A percentile compares a stretch with the other conserved stretches of the same genome.
Evolutionary conservation across 1,140 invertebrate genomes (phyloP).

Genomic region (Caerostris extrusa): DNA sequence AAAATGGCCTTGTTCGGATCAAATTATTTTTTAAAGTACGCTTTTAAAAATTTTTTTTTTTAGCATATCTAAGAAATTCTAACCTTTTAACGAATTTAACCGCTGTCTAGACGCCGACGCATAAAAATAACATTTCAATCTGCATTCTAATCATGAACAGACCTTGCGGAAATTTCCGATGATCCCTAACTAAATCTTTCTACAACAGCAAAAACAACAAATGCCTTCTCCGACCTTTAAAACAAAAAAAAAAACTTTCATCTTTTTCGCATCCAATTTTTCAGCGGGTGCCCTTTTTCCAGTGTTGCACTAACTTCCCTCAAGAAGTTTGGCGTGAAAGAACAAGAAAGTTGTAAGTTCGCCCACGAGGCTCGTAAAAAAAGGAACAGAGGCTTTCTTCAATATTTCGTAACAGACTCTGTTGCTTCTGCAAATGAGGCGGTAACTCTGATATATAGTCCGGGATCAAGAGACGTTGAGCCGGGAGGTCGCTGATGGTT

Average conservation of each 20-base stretch:
- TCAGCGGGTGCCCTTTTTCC: not conserved
- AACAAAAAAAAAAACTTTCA: not conserved
- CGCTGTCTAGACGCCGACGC: not conserved
- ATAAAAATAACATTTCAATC: not conserved
- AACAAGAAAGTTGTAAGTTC: not conserved
- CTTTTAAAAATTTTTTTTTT: too few species aligned
- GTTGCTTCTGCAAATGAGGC: not conserved
- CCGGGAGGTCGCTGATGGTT: not conserved
- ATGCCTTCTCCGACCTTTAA: not conserved
- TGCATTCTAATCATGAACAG: not conserved
- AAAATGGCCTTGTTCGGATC: too few species aligned
- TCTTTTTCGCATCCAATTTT: not conserved
- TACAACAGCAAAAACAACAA: not conserved
- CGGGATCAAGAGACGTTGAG: not conserved
- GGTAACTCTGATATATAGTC: not conserved
- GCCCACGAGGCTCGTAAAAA: conserved; percentile 9
- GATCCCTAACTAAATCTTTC: not conserved
- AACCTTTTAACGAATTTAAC: not conserved
- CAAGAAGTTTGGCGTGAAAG: not conserved
- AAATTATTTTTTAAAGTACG: too few species aligned
- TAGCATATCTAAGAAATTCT: too few species aligned
- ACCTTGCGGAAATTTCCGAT: not conserved
- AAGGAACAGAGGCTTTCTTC: not conserved
- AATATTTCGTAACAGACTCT: conserved; percentile 31
- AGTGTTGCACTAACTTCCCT: not conserved